Evolutionary conservation across 1,140 invertebrate genomes (phyloP), one percentile per base, ranked within the genome.

Genomic region (Antheraea mylitta): DNA sequence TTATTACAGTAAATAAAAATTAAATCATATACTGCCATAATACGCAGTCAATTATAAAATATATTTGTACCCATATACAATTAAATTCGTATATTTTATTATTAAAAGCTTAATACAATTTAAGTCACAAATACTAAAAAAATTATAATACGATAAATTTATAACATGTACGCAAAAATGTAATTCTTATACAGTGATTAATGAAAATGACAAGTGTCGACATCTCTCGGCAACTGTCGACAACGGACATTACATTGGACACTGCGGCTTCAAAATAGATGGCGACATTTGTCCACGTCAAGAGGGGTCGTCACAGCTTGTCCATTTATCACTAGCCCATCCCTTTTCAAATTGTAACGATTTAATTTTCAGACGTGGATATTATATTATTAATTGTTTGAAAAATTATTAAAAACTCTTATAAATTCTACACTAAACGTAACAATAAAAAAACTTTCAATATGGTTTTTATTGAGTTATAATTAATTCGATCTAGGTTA

Each of bases 241-340:
- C 74, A 80, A 72, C 76, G 73, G 76, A 81, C 77, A 79, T 73
- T 72, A 74, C 65, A 75, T 58, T 72, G 80, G 78, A 86, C 79
- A 81, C 64, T 75, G 81, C 67, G 75, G 76, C 68, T 76, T 73
- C 69, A 75, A 79, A 79, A 91, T 87, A 89, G 89, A 91, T 91
- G 89, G 82, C 87, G 83, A 76, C 76, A 91, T 89, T 89, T 87
- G 85, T 89, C 71, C 62, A 13, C 69, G 87, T 87, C 89, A 83
- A 69, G 77, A 82, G 77, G 73, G 74, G 73, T 80, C 75, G 85
- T 85, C 83, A 77, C 81, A 87, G 83, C 84, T 87, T 87, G 82
- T 79, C 77, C 79, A 84, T 88, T 87, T 86, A 74, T 89, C 82
- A 85, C 74, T 64, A 80, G 78, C 85, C 77, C 81, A 60, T 64